A percentile compares a stretch with the other conserved stretches of the same genome.
phyloP scores from a whole-genome alignment of 2,888 invertebrate genomes.

The Gibbula magus region DNA sequence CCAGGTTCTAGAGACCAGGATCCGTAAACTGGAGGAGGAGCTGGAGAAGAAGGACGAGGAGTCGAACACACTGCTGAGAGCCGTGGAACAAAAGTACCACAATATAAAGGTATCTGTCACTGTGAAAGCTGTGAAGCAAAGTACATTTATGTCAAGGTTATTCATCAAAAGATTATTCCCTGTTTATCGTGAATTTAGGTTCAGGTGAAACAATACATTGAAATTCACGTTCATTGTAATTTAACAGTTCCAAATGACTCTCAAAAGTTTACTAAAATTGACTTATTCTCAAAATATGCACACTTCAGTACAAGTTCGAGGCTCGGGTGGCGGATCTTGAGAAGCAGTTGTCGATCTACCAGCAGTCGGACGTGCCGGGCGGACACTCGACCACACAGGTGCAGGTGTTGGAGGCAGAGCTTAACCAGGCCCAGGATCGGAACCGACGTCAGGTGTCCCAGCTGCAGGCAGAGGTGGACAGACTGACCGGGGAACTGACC shows the following conservation, averaged over 20 bases:
- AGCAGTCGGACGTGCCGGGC: conserved; percentile 29
- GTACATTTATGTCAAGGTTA: not conserved
- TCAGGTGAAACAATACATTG: too few relatives aligned
- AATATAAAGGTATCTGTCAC: conserved; percentile 64
- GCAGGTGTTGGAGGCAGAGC: conserved; percentile 66
- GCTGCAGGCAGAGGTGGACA: conserved; percentile 62
- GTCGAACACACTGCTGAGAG: conserved; percentile 62
- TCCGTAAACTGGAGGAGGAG: conserved; percentile 69
- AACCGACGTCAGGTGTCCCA: conserved; percentile 63
- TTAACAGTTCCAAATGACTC: too few relatives aligned
- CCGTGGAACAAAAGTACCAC: conserved; percentile 73
- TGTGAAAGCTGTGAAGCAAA: not conserved
- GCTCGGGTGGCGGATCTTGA: conserved; percentile 70
- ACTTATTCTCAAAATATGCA: not conserved
- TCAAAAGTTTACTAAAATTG: too few relatives aligned
- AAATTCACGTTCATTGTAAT: too few relatives aligned
- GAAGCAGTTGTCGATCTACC: conserved; percentile 59
- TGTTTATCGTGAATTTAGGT: too few relatives aligned
- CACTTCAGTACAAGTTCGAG: conserved; percentile 70
- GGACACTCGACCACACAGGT: conserved; percentile 69
- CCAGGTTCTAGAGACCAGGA: conserved; percentile 65
- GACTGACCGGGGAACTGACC: conserved; percentile 55
- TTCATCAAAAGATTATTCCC: too few relatives aligned
- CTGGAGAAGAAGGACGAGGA: conserved; percentile 69
- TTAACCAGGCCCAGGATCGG: conserved; percentile 67